Conservation (phyloP, 2,888 invertebrate species). For the Epirrita christyi region DNA sequence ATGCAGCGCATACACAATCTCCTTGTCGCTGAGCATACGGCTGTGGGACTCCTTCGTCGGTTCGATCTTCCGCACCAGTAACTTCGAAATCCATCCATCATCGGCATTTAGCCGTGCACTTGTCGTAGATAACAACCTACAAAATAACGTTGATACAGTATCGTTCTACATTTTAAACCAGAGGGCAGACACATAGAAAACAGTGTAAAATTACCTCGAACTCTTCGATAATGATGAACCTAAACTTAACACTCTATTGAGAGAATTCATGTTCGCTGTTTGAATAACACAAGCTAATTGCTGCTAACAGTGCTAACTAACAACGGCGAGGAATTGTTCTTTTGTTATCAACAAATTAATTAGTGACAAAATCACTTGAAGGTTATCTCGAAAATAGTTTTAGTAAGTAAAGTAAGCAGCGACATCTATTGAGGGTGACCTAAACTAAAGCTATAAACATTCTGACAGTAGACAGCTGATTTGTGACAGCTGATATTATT, state of each 20-base stretch:
- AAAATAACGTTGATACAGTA: constrained; percentile 49
- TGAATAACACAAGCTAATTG: constrained; percentile 37
- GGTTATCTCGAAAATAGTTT: constrained; percentile 79
- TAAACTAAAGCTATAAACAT: constrained; percentile 13
- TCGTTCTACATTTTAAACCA: constrained; percentile 53
- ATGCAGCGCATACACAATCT: constrained; percentile 96
- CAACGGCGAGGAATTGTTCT: constrained; percentile 48
- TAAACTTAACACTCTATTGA: constrained; percentile 67
- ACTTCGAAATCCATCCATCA: constrained; percentile 95
- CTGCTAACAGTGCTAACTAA: constrained; percentile 44
- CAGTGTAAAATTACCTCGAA: constrained; percentile 61
- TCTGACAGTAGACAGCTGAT: constrained; percentile 25
- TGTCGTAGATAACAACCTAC: constrained; percentile 72
- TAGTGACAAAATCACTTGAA: constrained; percentile 80
- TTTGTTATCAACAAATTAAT: constrained; percentile 77
- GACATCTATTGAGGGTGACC: constrained; percentile 66
- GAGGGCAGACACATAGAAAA: constrained; percentile 42
- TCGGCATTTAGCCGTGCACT: constrained; percentile 69
- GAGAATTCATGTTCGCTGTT: constrained; percentile 66
- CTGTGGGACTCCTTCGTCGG: constrained; percentile 98
- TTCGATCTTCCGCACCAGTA: constrained; percentile 95
- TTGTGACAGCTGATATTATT: constrained; percentile 29
- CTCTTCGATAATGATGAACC: constrained; percentile 66
- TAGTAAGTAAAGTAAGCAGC: constrained; percentile 39
- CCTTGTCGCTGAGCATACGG: constrained; percentile 97